Evolutionary conservation across 1,140 invertebrate genomes (phyloP), one percentile per base, ranked within the genome.

Genomic region (Lucilia cuprina): DNA sequence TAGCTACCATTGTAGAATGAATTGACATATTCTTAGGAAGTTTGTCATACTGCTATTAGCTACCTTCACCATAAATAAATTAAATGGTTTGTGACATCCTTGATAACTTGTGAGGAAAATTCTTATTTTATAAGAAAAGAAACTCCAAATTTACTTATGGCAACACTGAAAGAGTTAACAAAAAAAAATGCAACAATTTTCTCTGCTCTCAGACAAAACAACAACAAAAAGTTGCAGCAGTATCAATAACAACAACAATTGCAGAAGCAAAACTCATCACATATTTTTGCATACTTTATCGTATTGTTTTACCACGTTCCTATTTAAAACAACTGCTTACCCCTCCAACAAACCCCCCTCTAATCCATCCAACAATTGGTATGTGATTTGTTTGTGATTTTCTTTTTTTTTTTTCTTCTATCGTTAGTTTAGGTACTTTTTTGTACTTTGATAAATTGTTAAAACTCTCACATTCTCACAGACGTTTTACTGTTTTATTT

Each of bases 121-220:
- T 30, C 3, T 30, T 30, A 2, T 30, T 30, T 1, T 3, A 1
- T 30, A 30, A 30, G 25, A 30, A 30, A 30, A 2, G 25, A 2
- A 55, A 14, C 4, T 55, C 17, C 50, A 12, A 12, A 55, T 55
- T 60, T 1, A 60, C 14, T 70, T 12, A 1, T 21, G 65, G 65
- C 65, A 70, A 70, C 65, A 17, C 65, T 21, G 9, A 21, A 21
- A 21, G 19, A 21, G 65, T 70, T 25, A 55, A 41, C 55, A 60
- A 70, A 25, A 70, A 70, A 70, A 70, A 70, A 70, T 70, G 65
- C 65, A 70, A 70, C 65, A 70, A 70, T 70, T 70, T 70, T 70
- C 65, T 70, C 65, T 70, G n/a, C 65, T 21, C 65, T 70, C n/a
- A 70, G 21, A 9, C 19, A 70, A 70, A 70, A 70, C n/a, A 60